phyloP scores from a whole-genome alignment of 2,888 invertebrate genomes.

The Clanis bilineata region DNA sequence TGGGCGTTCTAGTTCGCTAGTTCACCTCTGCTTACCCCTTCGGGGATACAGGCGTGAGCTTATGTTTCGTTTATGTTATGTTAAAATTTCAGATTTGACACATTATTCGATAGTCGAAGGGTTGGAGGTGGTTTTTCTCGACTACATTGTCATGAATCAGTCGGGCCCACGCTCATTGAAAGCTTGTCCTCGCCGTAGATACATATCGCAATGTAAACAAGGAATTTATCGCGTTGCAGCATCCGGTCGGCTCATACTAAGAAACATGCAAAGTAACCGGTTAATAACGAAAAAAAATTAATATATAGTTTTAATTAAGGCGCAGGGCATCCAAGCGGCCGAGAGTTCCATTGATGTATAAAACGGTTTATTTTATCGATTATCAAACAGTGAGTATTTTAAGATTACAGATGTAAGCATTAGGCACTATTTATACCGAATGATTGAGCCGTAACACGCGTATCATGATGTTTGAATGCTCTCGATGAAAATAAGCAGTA shows the following conservation, averaged over 20 bases:
- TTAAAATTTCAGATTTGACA: no score
- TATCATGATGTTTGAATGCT: conserved; percentile 43
- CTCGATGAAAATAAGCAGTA: conserved; percentile 38
- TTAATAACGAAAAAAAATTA: conserved; percentile 34
- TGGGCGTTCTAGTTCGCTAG: no score
- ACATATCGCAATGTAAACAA: conserved; percentile 59
- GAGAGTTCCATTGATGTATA: conserved; percentile 48
- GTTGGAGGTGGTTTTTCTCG: conserved; percentile 31
- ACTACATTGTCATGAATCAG: conserved; percentile 26
- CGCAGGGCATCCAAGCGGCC: conserved; percentile 39
- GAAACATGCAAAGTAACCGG: conserved; percentile 47
- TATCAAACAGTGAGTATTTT: conserved; percentile 52
- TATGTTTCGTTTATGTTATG: no score
- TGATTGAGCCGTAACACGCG: conserved; percentile 47
- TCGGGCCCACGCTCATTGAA: conserved; percentile 42
- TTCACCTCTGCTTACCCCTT: no score
- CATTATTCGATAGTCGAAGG: conserved; percentile 46
- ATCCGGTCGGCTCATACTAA: conserved; percentile 58
- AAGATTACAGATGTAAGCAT: conserved; percentile 49
- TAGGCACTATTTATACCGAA: conserved; percentile 44
- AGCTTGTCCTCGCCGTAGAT: conserved; percentile 45
- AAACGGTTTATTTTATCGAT: conserved; percentile 58
- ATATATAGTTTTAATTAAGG: conserved; percentile 45
- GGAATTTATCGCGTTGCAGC: conserved; percentile 54
- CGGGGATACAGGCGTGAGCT: no score